Conservation (phyloP, 2,888 invertebrate genomes). For the Polietes domitor region DNA sequence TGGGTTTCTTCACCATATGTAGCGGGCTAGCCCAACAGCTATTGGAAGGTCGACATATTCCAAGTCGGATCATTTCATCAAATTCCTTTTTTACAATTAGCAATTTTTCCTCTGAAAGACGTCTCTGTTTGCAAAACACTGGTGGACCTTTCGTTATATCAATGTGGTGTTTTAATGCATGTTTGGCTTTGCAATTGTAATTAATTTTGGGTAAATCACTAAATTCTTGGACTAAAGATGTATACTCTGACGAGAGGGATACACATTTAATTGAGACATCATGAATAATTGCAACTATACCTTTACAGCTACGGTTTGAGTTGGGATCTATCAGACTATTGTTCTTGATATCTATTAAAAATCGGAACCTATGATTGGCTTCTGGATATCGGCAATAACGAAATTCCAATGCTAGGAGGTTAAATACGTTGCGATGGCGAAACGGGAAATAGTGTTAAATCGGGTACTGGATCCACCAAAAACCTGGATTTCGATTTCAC, state of each 20-base stretch:
- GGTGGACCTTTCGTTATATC: slow-evolving; percentile 21
- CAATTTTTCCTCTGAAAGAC: slow-evolving; percentile 25
- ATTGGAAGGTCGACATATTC: slow-evolving; percentile 6
- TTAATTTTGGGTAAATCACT: slow-evolving; percentile 20
- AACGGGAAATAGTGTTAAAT: background rate
- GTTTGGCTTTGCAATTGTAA: slow-evolving; percentile 3
- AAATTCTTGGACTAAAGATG: slow-evolving; percentile 9
- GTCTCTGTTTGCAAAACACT: slow-evolving; percentile 3
- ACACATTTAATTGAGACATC: background rate
- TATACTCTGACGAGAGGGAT: background rate
- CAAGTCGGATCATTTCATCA: slow-evolving; percentile 10
- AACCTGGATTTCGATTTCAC: slow-evolving; percentile 3
- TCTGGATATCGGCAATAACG: background rate
- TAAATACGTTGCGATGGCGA: background rate
- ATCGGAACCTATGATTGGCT: background rate
- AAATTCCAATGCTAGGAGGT: background rate
- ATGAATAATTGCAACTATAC: background rate
- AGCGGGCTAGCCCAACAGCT: slow-evolving; percentile 19
- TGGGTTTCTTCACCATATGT: too few relatives aligned
- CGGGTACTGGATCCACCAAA: background rate
- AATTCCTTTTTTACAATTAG: slow-evolving; percentile 30
- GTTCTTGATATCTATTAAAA: slow-evolving; percentile 1
- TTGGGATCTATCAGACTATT: slow-evolving; percentile 1
- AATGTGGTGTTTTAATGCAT: slow-evolving; percentile 18
- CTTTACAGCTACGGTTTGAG: background rate